These are phyloP conservation scores for Thecophora atra DNA, from an alignment of 2,888 invertebrate species.

Conservation along the genomic window DNA sequence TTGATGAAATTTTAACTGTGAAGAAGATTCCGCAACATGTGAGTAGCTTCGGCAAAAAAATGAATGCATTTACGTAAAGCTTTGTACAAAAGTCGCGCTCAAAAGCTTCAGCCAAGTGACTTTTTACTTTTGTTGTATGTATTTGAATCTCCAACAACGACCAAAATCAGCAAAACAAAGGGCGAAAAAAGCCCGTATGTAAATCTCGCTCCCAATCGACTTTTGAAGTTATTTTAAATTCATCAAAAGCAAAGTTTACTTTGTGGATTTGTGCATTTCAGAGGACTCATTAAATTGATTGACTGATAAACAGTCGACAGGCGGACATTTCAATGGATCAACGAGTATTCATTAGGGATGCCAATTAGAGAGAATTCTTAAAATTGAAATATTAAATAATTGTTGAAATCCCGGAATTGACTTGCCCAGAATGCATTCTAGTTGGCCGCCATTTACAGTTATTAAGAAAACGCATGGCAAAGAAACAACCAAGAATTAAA, in stretches of 20 bases:
- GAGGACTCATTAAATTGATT: conserved; percentile 25
- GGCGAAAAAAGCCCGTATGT: not conserved
- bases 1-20: too few species aligned
- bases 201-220: conserved; percentile 12
- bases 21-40: too few species aligned
- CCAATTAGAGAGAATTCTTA: too few species aligned
- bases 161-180: not conserved
- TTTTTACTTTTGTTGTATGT: not conserved
- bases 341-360: too few species aligned
- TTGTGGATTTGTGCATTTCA: not conserved
- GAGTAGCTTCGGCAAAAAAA: not conserved
- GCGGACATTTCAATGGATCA: not conserved
- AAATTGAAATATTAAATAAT: not conserved
- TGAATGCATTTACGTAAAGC: too few species aligned
- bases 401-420: too few species aligned
- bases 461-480: not conserved
- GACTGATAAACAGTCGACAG: conserved; percentile 24
- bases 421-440: too few species aligned
- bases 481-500: not conserved
- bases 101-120: not conserved
- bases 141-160: not conserved
- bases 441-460: too few species aligned
- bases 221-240: conserved; percentile 3
- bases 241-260: conserved; percentile 31
- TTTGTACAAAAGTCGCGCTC: not conserved